Evolutionary conservation across 1,140 invertebrate species (phyloP), one percentile per base, ranked within the genome.

Genomic region (Trichonephila clavipes): DNA sequence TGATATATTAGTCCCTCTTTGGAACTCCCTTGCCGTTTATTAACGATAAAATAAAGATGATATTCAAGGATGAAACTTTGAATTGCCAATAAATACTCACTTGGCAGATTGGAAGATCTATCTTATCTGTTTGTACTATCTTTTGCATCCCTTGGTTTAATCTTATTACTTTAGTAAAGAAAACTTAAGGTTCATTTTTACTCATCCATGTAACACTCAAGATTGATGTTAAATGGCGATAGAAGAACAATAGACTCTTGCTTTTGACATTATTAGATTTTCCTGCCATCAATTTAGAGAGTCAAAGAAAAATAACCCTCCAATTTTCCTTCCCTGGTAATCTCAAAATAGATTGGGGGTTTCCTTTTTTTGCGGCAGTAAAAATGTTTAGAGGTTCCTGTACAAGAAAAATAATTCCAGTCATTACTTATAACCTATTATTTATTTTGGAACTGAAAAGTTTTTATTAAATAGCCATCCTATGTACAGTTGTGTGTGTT

Each of bases 41-140:
- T 87, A 87, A 87, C 85, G 85, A 87, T 87, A 87, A 87, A 87
- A 87, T 87, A 87, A 87, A 87, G 85, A 87, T 87, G 85, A 87
- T 87, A 87, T 87, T 87, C 85, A 87, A 34, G 85, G 58, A 44
- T 61, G 85, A 61, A 87, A 87, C 58, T 87, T 64, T 87, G 85
- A n/a, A 87, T 87, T 62, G 85, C 61, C 85, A 87, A 87, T 87
- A 87, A 87, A 87, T 87, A 87, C 40, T 64, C 61, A 87, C 85
- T 58, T 87, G 85, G 61, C 58, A 64, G 28, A 87, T 87, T 87
- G 16, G 85, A 87, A 64, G 58, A 61, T 64, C 58, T 62, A 62
- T 64, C 51, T 87, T 64, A 34, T 64, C 34, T 58, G 72, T 77
- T 77, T 77, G 72, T 34, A 40, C 72, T 77, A 77, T 34, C 24